phyloP scores from a whole-genome alignment of 2,113 vertebrate species.

The Myiagra hebetior region DNA sequence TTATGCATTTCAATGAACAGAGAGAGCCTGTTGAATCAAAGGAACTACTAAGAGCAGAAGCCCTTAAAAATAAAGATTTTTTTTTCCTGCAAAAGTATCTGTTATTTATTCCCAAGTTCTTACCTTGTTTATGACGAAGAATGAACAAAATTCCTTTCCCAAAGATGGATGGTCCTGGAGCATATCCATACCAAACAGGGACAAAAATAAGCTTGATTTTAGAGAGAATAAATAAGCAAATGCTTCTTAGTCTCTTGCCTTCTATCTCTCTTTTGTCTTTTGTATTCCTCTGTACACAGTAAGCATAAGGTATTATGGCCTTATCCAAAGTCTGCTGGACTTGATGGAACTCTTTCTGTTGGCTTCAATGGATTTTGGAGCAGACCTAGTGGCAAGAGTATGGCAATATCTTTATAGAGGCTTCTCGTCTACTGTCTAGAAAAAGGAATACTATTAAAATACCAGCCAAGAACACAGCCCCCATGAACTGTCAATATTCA shows the following conservation, averaged over 20 bases:
- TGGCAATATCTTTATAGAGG: background rate
- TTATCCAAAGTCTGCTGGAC: background rate
- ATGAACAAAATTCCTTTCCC: slow-evolving; percentile 58
- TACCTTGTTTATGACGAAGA: slow-evolving; percentile 62
- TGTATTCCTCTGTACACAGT: background rate
- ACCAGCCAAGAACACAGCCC: background rate
- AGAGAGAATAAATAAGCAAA: slow-evolving; percentile 30
- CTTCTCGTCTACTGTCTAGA: background rate
- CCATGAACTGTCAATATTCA: background rate
- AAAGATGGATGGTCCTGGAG: slow-evolving; percentile 7
- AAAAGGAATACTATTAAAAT: background rate
- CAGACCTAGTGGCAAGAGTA: background rate
- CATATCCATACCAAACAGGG: background rate
- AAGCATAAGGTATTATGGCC: background rate
- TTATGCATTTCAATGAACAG: background rate
- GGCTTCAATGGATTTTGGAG: background rate
- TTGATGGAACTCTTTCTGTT: background rate
- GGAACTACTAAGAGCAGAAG: background rate
- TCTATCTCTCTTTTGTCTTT: background rate
- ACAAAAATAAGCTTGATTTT: slow-evolving; percentile 26
- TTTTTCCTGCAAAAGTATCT: background rate
- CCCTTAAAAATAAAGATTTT: background rate
- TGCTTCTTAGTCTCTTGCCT: background rate
- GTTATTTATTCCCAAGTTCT: slow-evolving; percentile 43
- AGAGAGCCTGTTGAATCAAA: background rate